These are phyloP conservation scores for Acanthopagrus latus DNA, from an alignment of 2,797 vertebrate species.

Conservation along the genomic window DNA sequence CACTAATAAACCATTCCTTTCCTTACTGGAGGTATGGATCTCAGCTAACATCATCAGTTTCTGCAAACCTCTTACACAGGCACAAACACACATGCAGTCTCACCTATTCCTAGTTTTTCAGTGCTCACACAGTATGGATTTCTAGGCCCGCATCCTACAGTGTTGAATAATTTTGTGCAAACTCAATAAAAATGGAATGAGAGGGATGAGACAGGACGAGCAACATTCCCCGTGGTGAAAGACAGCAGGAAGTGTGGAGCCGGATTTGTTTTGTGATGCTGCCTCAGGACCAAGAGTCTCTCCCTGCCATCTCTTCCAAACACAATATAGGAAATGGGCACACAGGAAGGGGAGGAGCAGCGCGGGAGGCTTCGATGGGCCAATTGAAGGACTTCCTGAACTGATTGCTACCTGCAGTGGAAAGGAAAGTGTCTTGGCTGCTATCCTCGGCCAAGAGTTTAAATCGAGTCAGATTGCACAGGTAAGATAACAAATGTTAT, in stretches of 20 bases:
- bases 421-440: conserved; percentile 87
- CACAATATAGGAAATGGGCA: conserved; percentile 87
- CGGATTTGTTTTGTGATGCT: conserved; percentile 26
- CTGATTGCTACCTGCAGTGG: conserved; percentile 92
- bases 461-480: conserved; percentile 86
- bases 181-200: conserved; percentile 63
- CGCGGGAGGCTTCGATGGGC: conserved; percentile 76
- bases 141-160: conserved; percentile 27
- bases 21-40: conserved; percentile 7
- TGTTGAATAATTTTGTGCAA: conserved; percentile 60
- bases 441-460: conserved; percentile 87
- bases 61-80: conserved; percentile 4
- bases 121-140: conserved; percentile 29
- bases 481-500: conserved; percentile 80
- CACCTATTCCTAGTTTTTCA: background rate
- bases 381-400: conserved; percentile 94
- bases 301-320: conserved; percentile 14
- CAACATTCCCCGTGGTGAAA: conserved; percentile 29
- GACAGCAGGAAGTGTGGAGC: conserved; percentile 33
- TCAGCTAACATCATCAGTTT: conserved; percentile 29
- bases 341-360: conserved; percentile 75
- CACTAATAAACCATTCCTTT: background rate
- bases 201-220: conserved; percentile 40
- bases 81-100: conserved; percentile 18
- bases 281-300: conserved; percentile 25